Percentiles rank a stretch among this genome's conserved stretches.
Conservation (phyloP, 2,113 vertebrate species). For the Peromyscus leucopus region DNA sequence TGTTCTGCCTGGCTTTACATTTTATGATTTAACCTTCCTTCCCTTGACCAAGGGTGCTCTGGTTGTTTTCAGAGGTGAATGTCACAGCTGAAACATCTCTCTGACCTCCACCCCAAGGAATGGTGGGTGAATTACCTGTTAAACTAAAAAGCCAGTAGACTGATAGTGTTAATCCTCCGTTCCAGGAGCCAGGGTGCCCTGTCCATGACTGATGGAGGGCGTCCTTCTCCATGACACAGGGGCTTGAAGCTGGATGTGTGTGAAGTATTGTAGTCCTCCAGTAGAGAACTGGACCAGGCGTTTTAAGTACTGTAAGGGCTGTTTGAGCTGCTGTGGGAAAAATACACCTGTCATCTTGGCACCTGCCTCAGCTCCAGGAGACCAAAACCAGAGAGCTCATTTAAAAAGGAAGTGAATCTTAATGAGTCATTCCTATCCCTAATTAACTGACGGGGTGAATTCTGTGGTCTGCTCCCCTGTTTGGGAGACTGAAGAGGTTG, state of each 20-base stretch:
- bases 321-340: not conserved
- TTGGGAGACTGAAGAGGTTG: not conserved
- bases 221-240: not conserved
- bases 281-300: conserved; percentile 23
- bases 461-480: not conserved
- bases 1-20: not conserved
- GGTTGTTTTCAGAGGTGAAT: not conserved
- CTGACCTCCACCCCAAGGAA: not conserved
- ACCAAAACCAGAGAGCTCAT: conserved; percentile 24
- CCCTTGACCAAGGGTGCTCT: not conserved
- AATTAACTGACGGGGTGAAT: not conserved
- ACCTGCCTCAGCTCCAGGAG: not conserved
- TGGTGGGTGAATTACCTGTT: not conserved
- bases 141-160: not conserved
- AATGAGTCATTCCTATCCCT: not conserved
- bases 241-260: not conserved
- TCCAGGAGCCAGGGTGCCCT: not conserved
- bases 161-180: not conserved
- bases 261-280: not conserved
- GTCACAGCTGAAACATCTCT: not conserved
- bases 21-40: not conserved
- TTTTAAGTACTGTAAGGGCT: conserved; percentile 31
- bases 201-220: not conserved
- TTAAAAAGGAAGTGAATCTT: conserved; percentile 33
- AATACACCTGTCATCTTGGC: not conserved